A percentile compares a stretch with the other conserved stretches of the same genome.
Conservation (phyloP, 2,888 invertebrate species). For the Chymomyza caudatula region DNA sequence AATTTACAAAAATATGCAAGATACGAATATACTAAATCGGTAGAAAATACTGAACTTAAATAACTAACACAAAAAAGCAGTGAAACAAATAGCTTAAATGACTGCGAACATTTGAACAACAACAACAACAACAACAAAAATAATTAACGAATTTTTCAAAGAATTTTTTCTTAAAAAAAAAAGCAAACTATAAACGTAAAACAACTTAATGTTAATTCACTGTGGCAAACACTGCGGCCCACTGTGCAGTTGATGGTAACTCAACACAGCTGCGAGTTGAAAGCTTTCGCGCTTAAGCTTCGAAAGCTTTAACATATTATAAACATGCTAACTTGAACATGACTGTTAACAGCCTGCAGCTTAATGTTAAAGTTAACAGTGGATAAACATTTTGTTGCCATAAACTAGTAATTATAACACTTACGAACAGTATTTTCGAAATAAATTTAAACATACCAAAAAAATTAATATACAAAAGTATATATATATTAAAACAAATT, state of each 20-base stretch:
- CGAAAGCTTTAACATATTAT: no score
- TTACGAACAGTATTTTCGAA: conserved; percentile 64
- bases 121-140: conserved; percentile 5
- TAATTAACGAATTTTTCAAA: conserved; percentile 46
- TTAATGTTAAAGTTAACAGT: conserved; percentile 16
- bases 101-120: conserved; percentile 6
- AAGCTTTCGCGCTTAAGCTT: conserved; percentile 32
- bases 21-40: conserved; percentile 16
- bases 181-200: conserved; percentile 13
- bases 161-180: background rate
- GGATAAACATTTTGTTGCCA: conserved; percentile 47
- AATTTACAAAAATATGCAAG: conserved; percentile 54
- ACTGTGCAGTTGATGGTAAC: background rate
- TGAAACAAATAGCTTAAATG: conserved; percentile 14
- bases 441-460: conserved; percentile 19
- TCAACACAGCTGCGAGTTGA: conserved; percentile 15
- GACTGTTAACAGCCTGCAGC: conserved; percentile 14
- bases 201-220: conserved; percentile 32
- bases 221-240: background rate
- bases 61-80: conserved; percentile 29
- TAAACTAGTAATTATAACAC: conserved; percentile 32
- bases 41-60: conserved; percentile 5
- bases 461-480: conserved; percentile 20
- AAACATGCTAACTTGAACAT: conserved; percentile 28
- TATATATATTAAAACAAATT: conserved; percentile 18